phyloP scores from a whole-genome alignment of 2,888 invertebrate species.

The Synergus itoensis region DNA sequence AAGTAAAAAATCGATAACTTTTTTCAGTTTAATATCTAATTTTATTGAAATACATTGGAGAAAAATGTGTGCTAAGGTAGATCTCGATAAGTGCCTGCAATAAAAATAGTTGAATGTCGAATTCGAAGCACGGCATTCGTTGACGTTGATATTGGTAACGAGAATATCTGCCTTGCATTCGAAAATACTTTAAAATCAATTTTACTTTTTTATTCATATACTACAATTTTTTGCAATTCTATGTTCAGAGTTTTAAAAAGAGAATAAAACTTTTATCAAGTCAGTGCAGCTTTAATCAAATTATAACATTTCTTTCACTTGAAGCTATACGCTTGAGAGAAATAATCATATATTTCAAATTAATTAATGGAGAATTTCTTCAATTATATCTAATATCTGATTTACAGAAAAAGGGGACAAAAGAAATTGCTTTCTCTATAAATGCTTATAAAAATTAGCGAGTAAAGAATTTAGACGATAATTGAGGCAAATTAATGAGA shows the following conservation, averaged over 20 bases:
- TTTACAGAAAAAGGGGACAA: too few species aligned
- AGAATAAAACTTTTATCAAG: background rate
- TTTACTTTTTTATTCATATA: background rate
- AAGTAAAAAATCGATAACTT: background rate
- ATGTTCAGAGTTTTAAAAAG: background rate
- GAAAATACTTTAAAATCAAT: background rate
- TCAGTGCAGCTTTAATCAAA: background rate
- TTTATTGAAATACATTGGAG: background rate
- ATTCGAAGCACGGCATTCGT: background rate
- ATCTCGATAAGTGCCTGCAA: background rate
- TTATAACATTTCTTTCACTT: too few species aligned
- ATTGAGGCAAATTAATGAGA: background rate
- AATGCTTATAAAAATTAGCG: background rate
- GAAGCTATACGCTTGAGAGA: background rate
- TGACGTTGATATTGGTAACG: conserved; percentile 9
- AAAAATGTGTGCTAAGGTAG: background rate
- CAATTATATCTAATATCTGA: too few species aligned
- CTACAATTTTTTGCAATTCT: background rate
- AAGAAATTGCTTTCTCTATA: too few species aligned
- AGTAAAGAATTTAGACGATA: background rate
- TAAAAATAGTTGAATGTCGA: background rate
- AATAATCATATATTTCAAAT: too few species aligned
- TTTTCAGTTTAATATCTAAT: background rate
- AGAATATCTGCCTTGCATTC: conserved; percentile 2
- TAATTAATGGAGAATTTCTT: too few species aligned